Base-by-base conservation (phyloP, 2,113 vertebrate genomes). In the Tamias sibiricus region DNA sequence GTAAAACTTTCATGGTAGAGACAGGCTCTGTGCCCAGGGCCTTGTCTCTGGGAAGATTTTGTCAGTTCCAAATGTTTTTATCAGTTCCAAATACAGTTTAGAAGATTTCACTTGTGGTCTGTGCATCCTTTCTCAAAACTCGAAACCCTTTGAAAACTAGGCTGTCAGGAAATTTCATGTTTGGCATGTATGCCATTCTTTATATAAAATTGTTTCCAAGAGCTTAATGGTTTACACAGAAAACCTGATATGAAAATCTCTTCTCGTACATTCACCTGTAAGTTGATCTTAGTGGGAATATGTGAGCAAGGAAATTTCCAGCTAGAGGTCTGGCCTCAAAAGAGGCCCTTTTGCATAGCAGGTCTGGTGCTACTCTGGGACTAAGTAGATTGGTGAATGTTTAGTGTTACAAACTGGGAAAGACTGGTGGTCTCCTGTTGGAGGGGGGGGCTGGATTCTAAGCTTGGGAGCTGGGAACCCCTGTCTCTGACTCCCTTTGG, bases 81-180 rank as follows among this genome's bases (percentile, higher is more conserved):
- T 71, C 26, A 77, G 49, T 94, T 96, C 40, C 84, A 97, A 96
- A 97, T 97, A 94, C 85, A 94, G 52, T 86, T 95, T 86, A 90
- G 96, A 96, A 95, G 76, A 93, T 76, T 76, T 95, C 40, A 35
- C 86, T 82, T 86, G 89, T 97, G 85, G 90, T 93, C 87, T 57
- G 4, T 84, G 93, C 71, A 37, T 95, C 42, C 91, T 96, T 95
- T 97, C 68, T n/a, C 9, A 66, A 76, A 95, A 94, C 68, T 8
- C 4, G 1, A 90, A 95, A 90, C 83, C 54, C 2, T 8, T 32
- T 94, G 77, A 77, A 96, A 96, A 82, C 20, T 42, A 26, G 9
- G 1, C 4, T 20, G 2, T 80, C 81, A 90, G 90, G 37, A 94
- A 77, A n/a, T 88, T 19, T 89, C 66, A 44, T n/a, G 6, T 49